phyloP scores from a whole-genome alignment of 2,888 invertebrate species.

The Sthenelais limicola region DNA sequence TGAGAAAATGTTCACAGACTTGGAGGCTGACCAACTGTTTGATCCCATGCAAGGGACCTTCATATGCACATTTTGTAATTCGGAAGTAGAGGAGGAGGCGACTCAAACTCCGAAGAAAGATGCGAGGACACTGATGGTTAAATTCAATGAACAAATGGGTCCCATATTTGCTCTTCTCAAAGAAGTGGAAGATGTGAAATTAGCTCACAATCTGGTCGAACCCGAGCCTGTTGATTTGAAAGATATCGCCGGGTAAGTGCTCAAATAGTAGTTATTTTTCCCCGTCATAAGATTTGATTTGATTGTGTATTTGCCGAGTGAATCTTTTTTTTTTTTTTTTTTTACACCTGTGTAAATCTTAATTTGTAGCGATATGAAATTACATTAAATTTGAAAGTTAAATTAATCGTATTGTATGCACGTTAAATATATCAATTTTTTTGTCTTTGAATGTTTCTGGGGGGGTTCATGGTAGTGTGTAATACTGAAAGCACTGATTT shows the following conservation, averaged over 20 bases:
- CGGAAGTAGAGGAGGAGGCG: constrained; percentile 92
- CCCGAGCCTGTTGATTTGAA: constrained; percentile 78
- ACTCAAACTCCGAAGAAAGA: constrained; percentile 89
- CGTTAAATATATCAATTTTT: too few relatives aligned
- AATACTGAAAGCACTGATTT: too few relatives aligned
- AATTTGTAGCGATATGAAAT: too few relatives aligned
- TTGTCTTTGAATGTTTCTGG: too few relatives aligned
- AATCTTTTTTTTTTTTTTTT: too few relatives aligned
- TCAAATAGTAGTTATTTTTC: background rate
- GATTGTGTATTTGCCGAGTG: background rate
- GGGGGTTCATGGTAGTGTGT: too few relatives aligned
- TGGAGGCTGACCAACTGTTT: constrained; percentile 79
- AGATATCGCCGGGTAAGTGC: constrained; percentile 11
- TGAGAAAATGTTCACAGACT: constrained; percentile 93
- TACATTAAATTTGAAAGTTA: too few relatives aligned
- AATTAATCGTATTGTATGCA: too few relatives aligned
- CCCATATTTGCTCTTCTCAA: constrained; percentile 90
- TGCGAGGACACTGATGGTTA: constrained; percentile 87
- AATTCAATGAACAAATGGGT: constrained; percentile 92
- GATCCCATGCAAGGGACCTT: constrained; percentile 62
- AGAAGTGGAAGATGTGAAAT: constrained; percentile 88
- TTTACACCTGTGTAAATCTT: too few relatives aligned
- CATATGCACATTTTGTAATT: constrained; percentile 86
- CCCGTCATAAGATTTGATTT: background rate
- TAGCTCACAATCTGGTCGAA: constrained; percentile 93